Conservation (phyloP, 2,113 vertebrate genomes). For the Rhinopithecus roxellana region DNA sequence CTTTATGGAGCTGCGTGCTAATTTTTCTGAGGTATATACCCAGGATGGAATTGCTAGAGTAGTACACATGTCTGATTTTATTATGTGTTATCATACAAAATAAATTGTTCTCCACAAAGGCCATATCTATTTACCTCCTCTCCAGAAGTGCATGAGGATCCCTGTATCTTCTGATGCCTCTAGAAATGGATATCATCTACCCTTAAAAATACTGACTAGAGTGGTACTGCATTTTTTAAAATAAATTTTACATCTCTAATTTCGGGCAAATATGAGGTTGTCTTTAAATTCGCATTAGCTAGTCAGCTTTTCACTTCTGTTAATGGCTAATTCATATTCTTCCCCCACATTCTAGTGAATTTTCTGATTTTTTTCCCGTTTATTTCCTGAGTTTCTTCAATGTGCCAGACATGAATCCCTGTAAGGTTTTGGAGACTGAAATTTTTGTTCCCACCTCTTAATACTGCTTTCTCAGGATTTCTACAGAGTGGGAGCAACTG, state of each 20-base stretch:
- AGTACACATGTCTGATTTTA: neutral
- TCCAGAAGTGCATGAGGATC: neutral
- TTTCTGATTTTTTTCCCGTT: neutral
- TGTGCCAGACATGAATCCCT: neutral
- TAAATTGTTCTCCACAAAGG: neutral
- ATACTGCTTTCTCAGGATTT: neutral
- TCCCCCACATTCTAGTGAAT: neutral
- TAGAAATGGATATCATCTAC: neutral
- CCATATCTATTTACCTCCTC: neutral
- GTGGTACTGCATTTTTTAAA: neutral
- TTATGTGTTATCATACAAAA: too few relatives aligned
- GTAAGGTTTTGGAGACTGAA: neutral
- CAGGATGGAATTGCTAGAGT: too few relatives aligned
- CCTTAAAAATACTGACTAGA: neutral
- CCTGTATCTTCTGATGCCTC: neutral
- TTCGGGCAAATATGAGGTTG: neutral
- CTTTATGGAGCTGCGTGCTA: neutral
- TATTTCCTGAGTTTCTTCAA: slow-evolving; percentile 17
- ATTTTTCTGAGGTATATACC: neutral
- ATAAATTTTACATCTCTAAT: neutral
- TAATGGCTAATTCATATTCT: neutral
- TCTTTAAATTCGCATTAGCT: neutral
- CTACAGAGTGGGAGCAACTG: neutral
- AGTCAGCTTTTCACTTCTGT: neutral
- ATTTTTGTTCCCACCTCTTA: neutral